Conservation (phyloP, 2,113 vertebrate genomes). For the Cacatua alba region DNA sequence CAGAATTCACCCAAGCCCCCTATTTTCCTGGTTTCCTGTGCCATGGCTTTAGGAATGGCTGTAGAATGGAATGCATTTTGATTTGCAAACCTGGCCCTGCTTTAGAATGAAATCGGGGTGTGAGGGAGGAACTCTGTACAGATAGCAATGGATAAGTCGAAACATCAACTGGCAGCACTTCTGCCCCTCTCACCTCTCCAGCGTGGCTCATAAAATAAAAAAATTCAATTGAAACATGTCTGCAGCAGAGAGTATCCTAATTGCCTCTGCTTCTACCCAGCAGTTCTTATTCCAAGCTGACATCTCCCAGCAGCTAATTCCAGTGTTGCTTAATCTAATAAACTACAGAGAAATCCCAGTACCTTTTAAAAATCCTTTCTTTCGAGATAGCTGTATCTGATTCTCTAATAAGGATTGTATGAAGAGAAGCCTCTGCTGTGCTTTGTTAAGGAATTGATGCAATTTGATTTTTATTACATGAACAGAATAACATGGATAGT, state of each 20-base stretch:
- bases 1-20: accelerated
- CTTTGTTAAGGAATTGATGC: constrained; percentile 69
- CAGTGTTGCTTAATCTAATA: constrained; percentile 40
- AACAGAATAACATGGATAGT: constrained; percentile 49
- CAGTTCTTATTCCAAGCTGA: background rate
- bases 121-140: background rate
- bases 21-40: background rate
- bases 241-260: background rate
- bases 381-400: constrained; percentile 49
- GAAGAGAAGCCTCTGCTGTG: constrained; percentile 43
- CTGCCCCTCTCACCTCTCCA: background rate
- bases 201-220: background rate
- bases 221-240: background rate
- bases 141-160: background rate
- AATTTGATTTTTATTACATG: constrained; percentile 70
- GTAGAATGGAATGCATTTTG: background rate
- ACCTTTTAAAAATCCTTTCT: constrained; percentile 44
- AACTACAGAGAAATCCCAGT: constrained; percentile 41
- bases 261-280: constrained; percentile 6
- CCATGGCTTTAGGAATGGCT: background rate
- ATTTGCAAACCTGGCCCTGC: background rate
- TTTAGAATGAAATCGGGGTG: background rate
- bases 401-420: constrained; percentile 62
- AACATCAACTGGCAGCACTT: accelerated
- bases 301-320: constrained; percentile 34